A percentile compares a stretch with the other conserved stretches of the same genome.
Evolutionary conservation across 2,113 vertebrate species (phyloP).

Genomic region (Myotis brandtii): DNA sequence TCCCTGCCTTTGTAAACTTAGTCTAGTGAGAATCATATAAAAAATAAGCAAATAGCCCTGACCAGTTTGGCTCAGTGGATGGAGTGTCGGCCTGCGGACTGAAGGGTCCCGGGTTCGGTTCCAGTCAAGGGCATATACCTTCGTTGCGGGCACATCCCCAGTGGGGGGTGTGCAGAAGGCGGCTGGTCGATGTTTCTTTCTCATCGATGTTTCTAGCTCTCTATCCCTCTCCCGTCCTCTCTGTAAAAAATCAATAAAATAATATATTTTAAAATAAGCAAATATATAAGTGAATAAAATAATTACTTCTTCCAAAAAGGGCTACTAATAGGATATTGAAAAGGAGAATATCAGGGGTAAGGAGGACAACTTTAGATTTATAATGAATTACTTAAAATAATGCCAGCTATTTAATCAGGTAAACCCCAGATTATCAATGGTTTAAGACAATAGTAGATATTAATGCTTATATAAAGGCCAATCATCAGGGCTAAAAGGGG

Average conservation of each 20-base stretch:
- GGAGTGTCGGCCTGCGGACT: too few species aligned
- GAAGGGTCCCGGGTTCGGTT: too few species aligned
- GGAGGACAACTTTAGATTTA: not conserved
- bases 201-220: too few species aligned
- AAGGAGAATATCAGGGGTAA: not conserved
- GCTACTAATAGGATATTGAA: not conserved
- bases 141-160: too few species aligned
- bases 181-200: too few species aligned
- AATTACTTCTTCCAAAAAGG: not conserved
- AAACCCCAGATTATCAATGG: not conserved
- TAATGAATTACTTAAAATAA: not conserved
- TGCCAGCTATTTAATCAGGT: not conserved
- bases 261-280: not conserved
- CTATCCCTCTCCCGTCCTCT: too few species aligned
- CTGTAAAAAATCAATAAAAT: too few species aligned
- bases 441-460: not conserved
- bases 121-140: too few species aligned
- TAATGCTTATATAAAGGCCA: not conserved
- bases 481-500: not conserved
- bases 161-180: too few species aligned
- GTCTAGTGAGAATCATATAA: not conserved
- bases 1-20: not conserved
- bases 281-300: conserved; percentile 11
- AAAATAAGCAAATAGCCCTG: not conserved
- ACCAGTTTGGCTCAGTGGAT: too few species aligned